Evolutionary conservation across 2,113 vertebrate species (phyloP), one percentile per base, ranked within the genome.

Genomic region (Gavialis gangeticus): DNA sequence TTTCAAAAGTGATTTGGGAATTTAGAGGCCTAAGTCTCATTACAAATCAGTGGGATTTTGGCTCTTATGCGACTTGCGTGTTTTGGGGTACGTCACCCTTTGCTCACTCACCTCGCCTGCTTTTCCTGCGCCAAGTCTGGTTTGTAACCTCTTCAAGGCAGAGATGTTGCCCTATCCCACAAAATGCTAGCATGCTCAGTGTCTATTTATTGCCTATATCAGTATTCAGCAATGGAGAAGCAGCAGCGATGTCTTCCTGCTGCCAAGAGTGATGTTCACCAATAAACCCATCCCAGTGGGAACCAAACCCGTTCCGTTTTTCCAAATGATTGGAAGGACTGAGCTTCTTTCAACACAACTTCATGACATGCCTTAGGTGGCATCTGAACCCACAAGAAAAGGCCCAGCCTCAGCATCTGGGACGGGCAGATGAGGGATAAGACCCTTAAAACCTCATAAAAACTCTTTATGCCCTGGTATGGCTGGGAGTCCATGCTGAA

Each of bases 171-270:
- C 83, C 88, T 89, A 82, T 82, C 67, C 66, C 88, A 81, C 2
- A 54, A 46, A 46, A 18, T 88, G 75, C 57, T 82, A 22, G 73
- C 89, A 92, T 71, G 94, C 58, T 57, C 84, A 8, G 54, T 34
- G 30, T 46, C 7, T 73, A 73, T 12, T 88, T 73, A 80, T 59
- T 21, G 63, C n/a, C 85, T 80, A 59, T 34, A 88, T 58, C 81
- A 93, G 87, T 90, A 92, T 67, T 73, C 63, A 85, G 78, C 77
- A 82, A 91, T 7, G 71, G 1, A 1, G 24, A 24, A 91, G 79
- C 76, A 89, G 71, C 27, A 73, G 64, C n/a, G n/a, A 83, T 56
- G 77, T 92, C 64, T 67, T 92, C 87, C 11, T 75, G 80, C 12
- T 0, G 0, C 27, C 19, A 18, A 69, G n/a, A 69, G 67, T 22